Evolutionary conservation across 2,888 invertebrate genomes (phyloP).

Genomic region (Epirrhoe alternata): DNA sequence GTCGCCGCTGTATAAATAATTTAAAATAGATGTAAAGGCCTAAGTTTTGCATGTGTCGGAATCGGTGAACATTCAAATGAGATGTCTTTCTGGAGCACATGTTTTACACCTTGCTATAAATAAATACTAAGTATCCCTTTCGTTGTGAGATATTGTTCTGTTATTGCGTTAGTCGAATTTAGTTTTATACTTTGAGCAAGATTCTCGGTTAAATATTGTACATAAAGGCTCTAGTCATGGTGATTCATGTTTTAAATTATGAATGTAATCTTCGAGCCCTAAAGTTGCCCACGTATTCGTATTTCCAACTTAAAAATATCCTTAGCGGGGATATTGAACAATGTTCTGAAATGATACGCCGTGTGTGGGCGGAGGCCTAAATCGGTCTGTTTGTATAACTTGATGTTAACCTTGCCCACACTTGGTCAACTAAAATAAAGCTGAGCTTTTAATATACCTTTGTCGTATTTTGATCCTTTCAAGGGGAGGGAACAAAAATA

Average conservation of each 20-base stretch:
- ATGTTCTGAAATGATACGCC: constrained; percentile 23
- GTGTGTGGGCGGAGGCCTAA: constrained; percentile 38
- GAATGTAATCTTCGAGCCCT: constrained; percentile 13
- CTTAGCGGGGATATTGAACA: constrained; percentile 52
- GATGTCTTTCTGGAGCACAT: neutral
- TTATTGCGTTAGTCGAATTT: neutral
- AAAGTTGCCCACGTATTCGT: constrained; percentile 23
- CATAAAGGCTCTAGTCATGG: constrained; percentile 3
- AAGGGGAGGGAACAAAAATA: neutral
- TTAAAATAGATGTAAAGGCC: too few relatives aligned
- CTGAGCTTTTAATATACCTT: constrained; percentile 5
- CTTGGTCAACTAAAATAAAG: constrained; percentile 12
- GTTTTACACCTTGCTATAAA: neutral
- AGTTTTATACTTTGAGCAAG: neutral
- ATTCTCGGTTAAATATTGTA: neutral
- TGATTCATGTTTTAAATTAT: constrained; percentile 10
- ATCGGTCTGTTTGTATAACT: constrained; percentile 37
- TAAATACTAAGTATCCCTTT: neutral
- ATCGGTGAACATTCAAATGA: neutral
- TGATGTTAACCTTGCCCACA: constrained; percentile 32
- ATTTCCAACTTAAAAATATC: constrained; percentile 52
- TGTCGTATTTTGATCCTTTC: constrained; percentile 5
- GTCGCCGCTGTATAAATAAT: too few relatives aligned
- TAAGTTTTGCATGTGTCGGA: too few relatives aligned
- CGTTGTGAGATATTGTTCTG: neutral